These are phyloP conservation scores for Notodonta ziczac DNA, from an alignment of 2,888 invertebrate species.

Conservation along the genomic window DNA sequence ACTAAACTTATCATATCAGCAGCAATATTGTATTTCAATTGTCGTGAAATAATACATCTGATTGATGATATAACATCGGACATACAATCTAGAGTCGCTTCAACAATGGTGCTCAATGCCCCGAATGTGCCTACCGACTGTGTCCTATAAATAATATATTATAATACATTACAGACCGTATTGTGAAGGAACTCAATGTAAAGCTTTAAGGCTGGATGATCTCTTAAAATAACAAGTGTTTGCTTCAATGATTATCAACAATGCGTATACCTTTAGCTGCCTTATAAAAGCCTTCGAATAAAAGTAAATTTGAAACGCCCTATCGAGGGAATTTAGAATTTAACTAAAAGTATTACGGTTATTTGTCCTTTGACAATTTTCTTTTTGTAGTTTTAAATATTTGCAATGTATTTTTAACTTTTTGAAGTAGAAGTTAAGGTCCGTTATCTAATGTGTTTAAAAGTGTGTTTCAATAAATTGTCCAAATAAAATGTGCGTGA, in stretches of 20 bases:
- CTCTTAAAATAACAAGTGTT: conserved; percentile 86
- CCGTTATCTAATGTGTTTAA: conserved; percentile 27
- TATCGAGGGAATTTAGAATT: conserved; percentile 17
- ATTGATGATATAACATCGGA: conserved; percentile 69
- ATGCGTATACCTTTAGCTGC: conserved; percentile 81
- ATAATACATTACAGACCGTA: conserved; percentile 81
- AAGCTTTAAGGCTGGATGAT: conserved; percentile 83
- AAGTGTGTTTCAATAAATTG: conserved; percentile 50
- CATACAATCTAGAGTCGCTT: conserved; percentile 60
- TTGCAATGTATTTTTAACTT: conserved; percentile 23
- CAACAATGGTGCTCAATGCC: conserved; percentile 62
- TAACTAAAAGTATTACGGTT: conserved; percentile 15
- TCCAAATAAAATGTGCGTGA: conserved; percentile 80
- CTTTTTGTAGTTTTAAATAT: not conserved
- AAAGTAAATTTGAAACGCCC: conserved; percentile 30
- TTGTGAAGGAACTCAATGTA: conserved; percentile 73
- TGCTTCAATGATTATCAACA: conserved; percentile 85
- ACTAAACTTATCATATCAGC: conserved; percentile 44
- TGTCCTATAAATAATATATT: conserved; percentile 83
- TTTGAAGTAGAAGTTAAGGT: conserved; percentile 13
- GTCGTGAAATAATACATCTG: conserved; percentile 65
- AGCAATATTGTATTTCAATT: conserved; percentile 63
- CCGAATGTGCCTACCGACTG: conserved; percentile 78
- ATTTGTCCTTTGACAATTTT: conserved; percentile 18
- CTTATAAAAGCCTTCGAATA: conserved; percentile 73